phyloP scores from a whole-genome alignment of 2,888 invertebrate species.

The Gerris lacustris region DNA sequence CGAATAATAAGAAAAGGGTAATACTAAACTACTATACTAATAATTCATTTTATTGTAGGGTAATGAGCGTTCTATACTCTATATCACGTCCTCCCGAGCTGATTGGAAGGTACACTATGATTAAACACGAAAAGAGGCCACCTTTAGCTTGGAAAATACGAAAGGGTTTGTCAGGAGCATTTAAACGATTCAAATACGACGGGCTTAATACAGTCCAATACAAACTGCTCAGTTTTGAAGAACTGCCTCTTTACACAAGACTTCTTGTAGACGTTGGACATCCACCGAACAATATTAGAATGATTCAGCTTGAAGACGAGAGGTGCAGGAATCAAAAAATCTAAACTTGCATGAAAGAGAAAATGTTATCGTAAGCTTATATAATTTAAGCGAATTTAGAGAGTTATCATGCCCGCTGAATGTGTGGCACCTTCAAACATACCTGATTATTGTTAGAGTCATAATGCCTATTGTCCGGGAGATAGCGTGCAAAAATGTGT shows the following conservation, averaged over 20 bases:
- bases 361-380: too few relatives aligned
- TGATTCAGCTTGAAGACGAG: slow-evolving; percentile 26
- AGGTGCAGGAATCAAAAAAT: slow-evolving; percentile 10
- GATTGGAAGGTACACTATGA: slow-evolving; percentile 45
- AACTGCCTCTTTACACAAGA: slow-evolving; percentile 38
- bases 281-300: slow-evolving; percentile 31
- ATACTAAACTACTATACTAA: too few relatives aligned
- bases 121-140: slow-evolving; percentile 39
- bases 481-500: too few relatives aligned
- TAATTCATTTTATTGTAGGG: slow-evolving; percentile 20
- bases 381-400: too few relatives aligned
- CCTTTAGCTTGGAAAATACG: slow-evolving; percentile 32
- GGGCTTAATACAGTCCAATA: slow-evolving; percentile 40
- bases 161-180: slow-evolving; percentile 33
- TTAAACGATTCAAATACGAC: slow-evolving; percentile 35
- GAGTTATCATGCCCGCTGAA: too few relatives aligned
- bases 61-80: slow-evolving; percentile 30
- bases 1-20: too few relatives aligned
- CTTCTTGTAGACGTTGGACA: slow-evolving; percentile 40
- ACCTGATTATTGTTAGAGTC: too few relatives aligned
- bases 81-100: slow-evolving; percentile 40
- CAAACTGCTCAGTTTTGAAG: slow-evolving; percentile 32
- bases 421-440: too few relatives aligned
- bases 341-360: neutral
- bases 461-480: too few relatives aligned